These are phyloP conservation scores for Luperina nickerlii DNA, from an alignment of 2,888 invertebrate genomes.

Conservation along the genomic window DNA sequence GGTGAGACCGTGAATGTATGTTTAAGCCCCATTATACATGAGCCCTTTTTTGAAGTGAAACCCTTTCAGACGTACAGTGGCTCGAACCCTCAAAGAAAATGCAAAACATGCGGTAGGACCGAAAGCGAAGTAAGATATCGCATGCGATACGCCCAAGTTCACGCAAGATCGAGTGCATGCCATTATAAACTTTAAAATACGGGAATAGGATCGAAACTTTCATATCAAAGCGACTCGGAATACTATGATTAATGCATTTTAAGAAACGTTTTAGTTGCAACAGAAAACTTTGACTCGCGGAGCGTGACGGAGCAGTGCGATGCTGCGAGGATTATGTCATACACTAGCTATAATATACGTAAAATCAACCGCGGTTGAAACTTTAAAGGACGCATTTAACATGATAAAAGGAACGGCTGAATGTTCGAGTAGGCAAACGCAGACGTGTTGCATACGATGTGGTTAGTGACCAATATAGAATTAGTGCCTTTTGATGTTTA, in stretches of 20 bases:
- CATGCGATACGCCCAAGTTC: conserved; percentile 76
- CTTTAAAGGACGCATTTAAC: conserved; percentile 54
- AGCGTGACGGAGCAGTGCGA: conserved; percentile 78
- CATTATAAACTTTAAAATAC: conserved; percentile 76
- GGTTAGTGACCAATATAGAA: conserved; percentile 37
- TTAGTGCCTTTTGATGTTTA: conserved; percentile 42
- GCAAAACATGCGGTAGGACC: conserved; percentile 73
- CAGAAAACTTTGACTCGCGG: conserved; percentile 82
- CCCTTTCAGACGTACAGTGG: conserved; percentile 65
- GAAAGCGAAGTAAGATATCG: conserved; percentile 72
- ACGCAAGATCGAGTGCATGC: conserved; percentile 71
- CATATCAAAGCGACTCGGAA: conserved; percentile 70
- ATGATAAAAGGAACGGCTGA: conserved; percentile 38
- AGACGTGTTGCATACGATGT: conserved; percentile 21
- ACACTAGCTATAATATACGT: conserved; percentile 64
- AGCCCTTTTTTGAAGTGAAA: conserved; percentile 56
- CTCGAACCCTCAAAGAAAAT: conserved; percentile 77
- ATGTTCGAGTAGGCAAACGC: conserved; percentile 29
- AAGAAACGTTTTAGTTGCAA: conserved; percentile 84
- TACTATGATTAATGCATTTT: conserved; percentile 85
- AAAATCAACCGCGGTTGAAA: conserved; percentile 66
- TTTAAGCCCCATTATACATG: conserved; percentile 56
- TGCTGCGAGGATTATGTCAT: conserved; percentile 73
- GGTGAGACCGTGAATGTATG: conserved; percentile 58
- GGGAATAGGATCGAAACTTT: conserved; percentile 77